These are phyloP conservation scores for Hoplostethus mediterraneus DNA, from an alignment of 2,797 vertebrate species.

Conservation along the genomic window DNA sequence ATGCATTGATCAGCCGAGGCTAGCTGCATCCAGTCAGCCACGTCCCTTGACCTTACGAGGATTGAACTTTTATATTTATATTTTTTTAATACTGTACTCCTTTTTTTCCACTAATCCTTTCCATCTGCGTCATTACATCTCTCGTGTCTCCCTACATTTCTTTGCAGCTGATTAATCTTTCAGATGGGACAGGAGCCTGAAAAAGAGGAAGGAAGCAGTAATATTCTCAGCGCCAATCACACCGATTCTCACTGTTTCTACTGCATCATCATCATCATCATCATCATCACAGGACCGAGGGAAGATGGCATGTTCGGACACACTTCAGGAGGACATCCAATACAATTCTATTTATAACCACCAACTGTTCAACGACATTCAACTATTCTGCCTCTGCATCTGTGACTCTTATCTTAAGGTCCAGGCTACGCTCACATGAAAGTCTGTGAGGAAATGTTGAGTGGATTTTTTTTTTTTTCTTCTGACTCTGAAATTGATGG, in stretches of 20 bases:
- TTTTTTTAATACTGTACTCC: not conserved
- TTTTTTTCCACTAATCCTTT: not conserved
- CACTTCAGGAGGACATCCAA: constrained; percentile 45
- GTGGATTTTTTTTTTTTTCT: constrained; percentile 3
- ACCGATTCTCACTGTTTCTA: constrained; percentile 23
- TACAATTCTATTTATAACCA: constrained; percentile 64
- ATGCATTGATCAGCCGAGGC: no score
- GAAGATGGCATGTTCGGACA: constrained; percentile 29
- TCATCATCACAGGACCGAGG: constrained; percentile 26
- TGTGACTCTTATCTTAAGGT: constrained; percentile 42
- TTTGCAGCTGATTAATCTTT: constrained; percentile 68
- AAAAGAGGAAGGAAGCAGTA: constrained; percentile 16
- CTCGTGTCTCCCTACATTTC: constrained; percentile 28
- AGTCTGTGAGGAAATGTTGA: constrained; percentile 31
- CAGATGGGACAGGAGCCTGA: constrained; percentile 41
- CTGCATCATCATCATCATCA: constrained; percentile 23
- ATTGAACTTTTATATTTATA: not conserved
- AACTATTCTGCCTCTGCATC: constrained; percentile 42
- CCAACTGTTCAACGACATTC: constrained; percentile 48
- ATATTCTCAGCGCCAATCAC: constrained; percentile 22
- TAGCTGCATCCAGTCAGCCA: not conserved
- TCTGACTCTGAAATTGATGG: constrained; percentile 44
- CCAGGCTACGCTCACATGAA: constrained; percentile 39
- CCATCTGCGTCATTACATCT: not conserved
- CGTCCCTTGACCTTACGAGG: not conserved